These are phyloP conservation scores for Chamaea fasciata DNA, from an alignment of 2,113 vertebrate species.

Conservation along the genomic window DNA sequence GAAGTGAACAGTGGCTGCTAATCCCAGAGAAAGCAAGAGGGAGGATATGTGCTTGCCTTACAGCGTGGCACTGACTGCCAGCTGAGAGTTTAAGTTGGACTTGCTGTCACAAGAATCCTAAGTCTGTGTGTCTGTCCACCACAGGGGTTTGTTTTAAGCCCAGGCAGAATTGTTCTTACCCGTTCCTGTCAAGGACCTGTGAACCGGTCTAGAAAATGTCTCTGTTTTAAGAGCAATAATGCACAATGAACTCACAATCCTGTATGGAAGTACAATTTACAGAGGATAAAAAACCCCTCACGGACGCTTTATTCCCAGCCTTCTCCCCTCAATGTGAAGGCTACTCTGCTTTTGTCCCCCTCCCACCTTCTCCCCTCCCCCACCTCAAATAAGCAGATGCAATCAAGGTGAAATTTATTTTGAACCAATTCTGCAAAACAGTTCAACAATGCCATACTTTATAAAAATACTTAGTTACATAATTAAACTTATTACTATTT, in stretches of 20 bases:
- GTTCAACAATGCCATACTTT: conserved; percentile 69
- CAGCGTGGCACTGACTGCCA: accelerated
- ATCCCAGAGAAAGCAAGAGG: background rate
- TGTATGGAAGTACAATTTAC: background rate
- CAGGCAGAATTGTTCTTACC: background rate
- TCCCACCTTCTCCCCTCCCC: background rate
- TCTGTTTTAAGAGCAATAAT: background rate
- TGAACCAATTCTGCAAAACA: conserved; percentile 74
- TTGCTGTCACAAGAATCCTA: background rate
- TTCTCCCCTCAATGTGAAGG: background rate
- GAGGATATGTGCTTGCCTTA: background rate
- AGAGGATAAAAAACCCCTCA: background rate
- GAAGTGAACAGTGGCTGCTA: background rate
- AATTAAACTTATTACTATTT: conserved; percentile 67
- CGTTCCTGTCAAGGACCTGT: background rate
- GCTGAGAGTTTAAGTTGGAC: background rate
- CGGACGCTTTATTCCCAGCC: background rate
- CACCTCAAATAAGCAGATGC: conserved; percentile 44
- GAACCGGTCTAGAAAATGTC: background rate
- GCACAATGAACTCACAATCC: background rate
- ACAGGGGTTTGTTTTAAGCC: accelerated
- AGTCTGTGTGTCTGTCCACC: background rate
- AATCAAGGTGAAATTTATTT: conserved; percentile 74
- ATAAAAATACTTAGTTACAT: conserved; percentile 78
- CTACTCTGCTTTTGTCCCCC: background rate